A percentile compares a stretch with the other conserved stretches of the same genome.
phyloP scores from a whole-genome alignment of 2,888 invertebrate genomes.

The Polietes domitor region DNA sequence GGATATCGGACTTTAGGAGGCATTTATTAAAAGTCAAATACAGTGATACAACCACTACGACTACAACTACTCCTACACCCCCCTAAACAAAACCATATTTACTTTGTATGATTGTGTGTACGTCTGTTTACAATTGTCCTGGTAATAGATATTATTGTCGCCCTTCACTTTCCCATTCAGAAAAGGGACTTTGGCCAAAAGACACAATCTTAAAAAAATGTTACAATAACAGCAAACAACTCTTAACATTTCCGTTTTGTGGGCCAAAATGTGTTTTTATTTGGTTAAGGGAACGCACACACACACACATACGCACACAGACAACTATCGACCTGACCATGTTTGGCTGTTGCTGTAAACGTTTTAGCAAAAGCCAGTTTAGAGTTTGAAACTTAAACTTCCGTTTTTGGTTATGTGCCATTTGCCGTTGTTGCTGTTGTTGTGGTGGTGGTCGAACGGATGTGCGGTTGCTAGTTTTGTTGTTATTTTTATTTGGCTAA shows the following conservation, averaged over 20 bases:
- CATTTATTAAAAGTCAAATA: constrained; percentile 13
- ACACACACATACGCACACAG: not conserved
- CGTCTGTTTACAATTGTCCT: constrained; percentile 7
- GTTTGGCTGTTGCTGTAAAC: too few relatives aligned
- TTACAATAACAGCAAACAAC: not conserved
- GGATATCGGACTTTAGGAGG: not conserved
- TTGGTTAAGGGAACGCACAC: not conserved
- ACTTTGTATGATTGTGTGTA: not conserved
- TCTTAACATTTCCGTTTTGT: not conserved
- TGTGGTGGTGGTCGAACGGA: not conserved
- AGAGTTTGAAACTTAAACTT: constrained; percentile 20
- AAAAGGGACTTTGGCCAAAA: too few relatives aligned
- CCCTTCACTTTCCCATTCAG: too few relatives aligned
- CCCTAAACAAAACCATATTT: not conserved
- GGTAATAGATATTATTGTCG: not conserved
- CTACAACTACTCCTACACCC: not conserved
- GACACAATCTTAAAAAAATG: too few relatives aligned
- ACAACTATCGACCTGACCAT: too few relatives aligned
- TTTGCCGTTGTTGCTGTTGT: not conserved
- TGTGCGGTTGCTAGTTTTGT: constrained; percentile 14
- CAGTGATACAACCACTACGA: not conserved
- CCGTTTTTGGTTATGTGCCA: constrained; percentile 4
- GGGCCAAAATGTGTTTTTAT: not conserved
- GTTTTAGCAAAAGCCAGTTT: not conserved
- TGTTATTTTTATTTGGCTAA: constrained; percentile 6